phyloP scores from a whole-genome alignment of 2,797 vertebrate species.

The Todus mexicanus region DNA sequence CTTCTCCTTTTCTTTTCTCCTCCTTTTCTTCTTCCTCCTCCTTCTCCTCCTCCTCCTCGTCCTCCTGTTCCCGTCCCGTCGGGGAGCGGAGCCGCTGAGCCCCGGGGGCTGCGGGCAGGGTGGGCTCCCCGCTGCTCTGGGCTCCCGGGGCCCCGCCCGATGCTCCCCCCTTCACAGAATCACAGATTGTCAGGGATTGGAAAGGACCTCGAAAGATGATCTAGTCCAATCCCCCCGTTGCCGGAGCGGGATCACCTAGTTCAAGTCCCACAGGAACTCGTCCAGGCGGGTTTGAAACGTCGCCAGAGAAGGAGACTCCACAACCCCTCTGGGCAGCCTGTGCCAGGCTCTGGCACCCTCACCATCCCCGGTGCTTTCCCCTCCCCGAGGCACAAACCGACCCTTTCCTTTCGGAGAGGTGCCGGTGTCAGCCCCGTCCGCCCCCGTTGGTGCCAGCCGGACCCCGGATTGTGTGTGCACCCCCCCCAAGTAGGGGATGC shows the following conservation, averaged over 20 bases:
- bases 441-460: background rate
- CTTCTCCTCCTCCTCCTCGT: background rate
- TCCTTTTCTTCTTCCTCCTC: background rate
- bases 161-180: background rate
- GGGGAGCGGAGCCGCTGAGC: background rate
- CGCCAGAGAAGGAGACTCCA: too few relatives aligned
- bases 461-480: rapidly evolving
- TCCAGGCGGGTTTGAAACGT: too few relatives aligned
- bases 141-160: background rate
- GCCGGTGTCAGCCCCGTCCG: background rate
- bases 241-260: too few relatives aligned
- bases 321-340: too few relatives aligned
- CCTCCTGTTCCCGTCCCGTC: background rate
- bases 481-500: background rate
- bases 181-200: too few relatives aligned
- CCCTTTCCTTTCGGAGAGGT: background rate
- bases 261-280: too few relatives aligned
- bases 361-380: too few relatives aligned
- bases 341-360: too few relatives aligned
- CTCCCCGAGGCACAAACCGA: background rate
- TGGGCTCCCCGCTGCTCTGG: background rate
- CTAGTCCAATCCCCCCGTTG: too few relatives aligned
- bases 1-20: background rate
- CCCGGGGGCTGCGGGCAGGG: background rate
- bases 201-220: too few relatives aligned